These are phyloP conservation scores for Sphaerophoria taeniata DNA, from an alignment of 2,888 invertebrate species.

Conservation along the genomic window DNA sequence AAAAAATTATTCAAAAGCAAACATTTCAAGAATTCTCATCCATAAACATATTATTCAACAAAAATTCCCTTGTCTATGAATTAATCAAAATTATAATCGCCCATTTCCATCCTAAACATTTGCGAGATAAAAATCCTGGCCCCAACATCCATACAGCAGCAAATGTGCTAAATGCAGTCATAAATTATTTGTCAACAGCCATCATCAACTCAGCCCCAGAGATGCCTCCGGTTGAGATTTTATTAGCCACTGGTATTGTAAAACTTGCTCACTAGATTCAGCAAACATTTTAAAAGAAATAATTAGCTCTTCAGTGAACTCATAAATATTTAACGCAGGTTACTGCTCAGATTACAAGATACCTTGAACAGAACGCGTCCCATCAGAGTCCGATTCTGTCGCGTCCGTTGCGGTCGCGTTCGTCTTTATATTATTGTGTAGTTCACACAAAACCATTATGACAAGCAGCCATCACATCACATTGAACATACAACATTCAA, in stretches of 20 bases:
- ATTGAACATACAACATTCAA: conserved; percentile 6
- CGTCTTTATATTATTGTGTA: conserved; percentile 37
- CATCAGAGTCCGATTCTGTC: conserved; percentile 18
- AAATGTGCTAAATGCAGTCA: conserved; percentile 35
- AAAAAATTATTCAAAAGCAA: neutral
- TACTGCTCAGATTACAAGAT: conserved; percentile 70
- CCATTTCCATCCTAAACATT: neutral
- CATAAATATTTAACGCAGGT: conserved; percentile 73
- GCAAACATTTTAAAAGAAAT: conserved; percentile 46
- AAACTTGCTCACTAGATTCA: conserved; percentile 2
- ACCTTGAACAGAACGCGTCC: conserved; percentile 16
- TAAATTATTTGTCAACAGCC: conserved; percentile 64
- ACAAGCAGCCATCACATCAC: conserved; percentile 66
- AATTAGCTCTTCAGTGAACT: conserved; percentile 72
- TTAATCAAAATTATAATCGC: conserved; percentile 10
- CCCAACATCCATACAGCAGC: neutral
- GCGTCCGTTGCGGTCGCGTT: neutral
- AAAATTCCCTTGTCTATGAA: conserved; percentile 6
- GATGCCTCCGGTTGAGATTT: conserved; percentile 23
- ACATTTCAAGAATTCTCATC: conserved; percentile 8
- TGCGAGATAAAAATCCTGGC: neutral
- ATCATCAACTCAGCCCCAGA: conserved; percentile 19
- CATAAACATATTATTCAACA: conserved; percentile 13
- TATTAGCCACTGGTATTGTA: conserved; percentile 1
- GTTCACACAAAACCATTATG: conserved; percentile 71